phyloP scores from a whole-genome alignment of 2,888 invertebrate species.

The Sinohyriopsis cumingii region DNA sequence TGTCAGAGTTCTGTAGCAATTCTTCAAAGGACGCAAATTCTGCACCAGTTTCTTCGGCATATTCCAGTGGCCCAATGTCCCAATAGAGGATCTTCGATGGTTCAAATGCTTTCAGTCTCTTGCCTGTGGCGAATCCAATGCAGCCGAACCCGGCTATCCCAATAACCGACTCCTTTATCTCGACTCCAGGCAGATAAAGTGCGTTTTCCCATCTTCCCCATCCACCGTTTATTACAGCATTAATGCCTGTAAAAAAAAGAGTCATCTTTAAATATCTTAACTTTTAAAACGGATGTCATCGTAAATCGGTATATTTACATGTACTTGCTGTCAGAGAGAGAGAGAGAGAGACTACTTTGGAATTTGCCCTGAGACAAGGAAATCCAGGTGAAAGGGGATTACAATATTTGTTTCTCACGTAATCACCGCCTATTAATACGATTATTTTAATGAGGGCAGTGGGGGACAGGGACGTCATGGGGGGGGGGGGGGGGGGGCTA shows the following conservation, averaged over 20 bases:
- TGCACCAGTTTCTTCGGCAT: constrained; percentile 77
- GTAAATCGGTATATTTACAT: too few relatives aligned
- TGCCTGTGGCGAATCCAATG: constrained; percentile 81
- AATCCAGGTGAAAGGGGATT: too few relatives aligned
- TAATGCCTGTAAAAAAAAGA: background rate
- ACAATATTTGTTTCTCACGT: too few relatives aligned
- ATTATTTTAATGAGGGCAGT: too few relatives aligned
- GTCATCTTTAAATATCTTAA: too few relatives aligned
- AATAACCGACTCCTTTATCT: constrained; percentile 84
- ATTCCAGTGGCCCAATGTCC: constrained; percentile 78
- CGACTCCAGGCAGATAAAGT: constrained; percentile 90
- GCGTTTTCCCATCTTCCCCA: constrained; percentile 82
- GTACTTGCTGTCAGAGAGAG: too few relatives aligned
- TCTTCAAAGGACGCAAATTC: constrained; percentile 81
- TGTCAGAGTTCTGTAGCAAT: constrained; percentile 85
- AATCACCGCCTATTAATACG: too few relatives aligned
- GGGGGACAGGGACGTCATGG: too few relatives aligned
- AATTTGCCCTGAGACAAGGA: too few relatives aligned
- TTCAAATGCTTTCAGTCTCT: constrained; percentile 83
- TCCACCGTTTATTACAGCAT: constrained; percentile 77
- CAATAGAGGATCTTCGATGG: constrained; percentile 82
- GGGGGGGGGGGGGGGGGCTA: too few relatives aligned
- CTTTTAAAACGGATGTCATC: too few relatives aligned
- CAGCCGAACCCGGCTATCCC: constrained; percentile 71
- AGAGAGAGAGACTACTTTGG: too few relatives aligned